A percentile compares a stretch with the other conserved stretches of the same genome.
Conservation (phyloP, 1,140 invertebrate species). For the Lordiphosa stackelbergi region DNA sequence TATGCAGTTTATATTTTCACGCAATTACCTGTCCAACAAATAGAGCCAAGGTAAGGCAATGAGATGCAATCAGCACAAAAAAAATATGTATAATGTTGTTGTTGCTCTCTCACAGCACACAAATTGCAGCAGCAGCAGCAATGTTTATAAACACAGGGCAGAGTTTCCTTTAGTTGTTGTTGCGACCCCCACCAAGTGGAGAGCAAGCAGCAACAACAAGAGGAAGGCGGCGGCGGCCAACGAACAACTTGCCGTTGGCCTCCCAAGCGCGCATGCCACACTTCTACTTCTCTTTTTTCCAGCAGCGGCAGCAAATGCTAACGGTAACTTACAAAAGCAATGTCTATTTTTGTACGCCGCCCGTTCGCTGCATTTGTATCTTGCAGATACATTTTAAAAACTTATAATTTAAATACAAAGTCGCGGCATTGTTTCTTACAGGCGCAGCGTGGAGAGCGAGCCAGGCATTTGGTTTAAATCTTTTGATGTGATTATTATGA, state of each 20-base stretch:
- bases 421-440: constrained; percentile 59
- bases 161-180: no score
- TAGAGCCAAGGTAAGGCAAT: no score
- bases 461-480: constrained; percentile 38
- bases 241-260: constrained; percentile 57
- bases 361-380: constrained; percentile 26
- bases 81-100: no score
- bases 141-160: no score
- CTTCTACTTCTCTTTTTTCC: constrained; percentile 5
- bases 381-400: constrained; percentile 59
- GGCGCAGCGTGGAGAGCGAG: constrained; percentile 7
- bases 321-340: constrained; percentile 65
- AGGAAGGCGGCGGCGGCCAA: constrained; percentile 3
- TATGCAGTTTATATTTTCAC: no score
- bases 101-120: no score
- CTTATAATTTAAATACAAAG: constrained; percentile 74
- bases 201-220: constrained; percentile 3
- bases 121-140: no score
- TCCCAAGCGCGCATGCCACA: constrained; percentile 50
- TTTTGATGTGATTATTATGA: constrained; percentile 49
- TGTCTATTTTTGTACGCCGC: constrained; percentile 60
- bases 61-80: no score
- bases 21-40: no score
- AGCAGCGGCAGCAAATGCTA: constrained; percentile 42
- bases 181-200: no score